These are phyloP conservation scores for Maccullochella peelii DNA, from an alignment of 2,113 vertebrate species.

Conservation along the genomic window DNA sequence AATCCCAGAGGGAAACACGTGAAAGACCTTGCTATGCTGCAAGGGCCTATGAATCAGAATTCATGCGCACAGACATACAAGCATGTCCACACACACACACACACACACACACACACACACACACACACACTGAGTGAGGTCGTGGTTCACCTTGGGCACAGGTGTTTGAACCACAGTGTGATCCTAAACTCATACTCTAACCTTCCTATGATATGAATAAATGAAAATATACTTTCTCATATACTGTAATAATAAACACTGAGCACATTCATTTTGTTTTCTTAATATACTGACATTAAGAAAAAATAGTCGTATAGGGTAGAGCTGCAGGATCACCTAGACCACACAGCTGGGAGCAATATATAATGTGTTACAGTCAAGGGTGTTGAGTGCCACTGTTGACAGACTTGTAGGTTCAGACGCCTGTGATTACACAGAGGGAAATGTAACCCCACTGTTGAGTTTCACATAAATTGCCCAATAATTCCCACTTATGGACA, in stretches of 20 bases:
- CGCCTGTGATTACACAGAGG: slow-evolving; percentile 46
- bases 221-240: background rate
- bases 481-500: slow-evolving; percentile 26
- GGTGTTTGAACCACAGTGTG: slow-evolving; percentile 43
- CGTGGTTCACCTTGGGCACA: slow-evolving; percentile 41
- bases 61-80: slow-evolving; percentile 3
- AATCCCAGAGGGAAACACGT: slow-evolving; percentile 26
- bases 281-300: slow-evolving; percentile 11
- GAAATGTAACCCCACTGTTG: slow-evolving; percentile 26
- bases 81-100: slow-evolving; percentile 16
- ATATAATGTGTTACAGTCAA: slow-evolving; percentile 57
- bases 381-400: slow-evolving; percentile 60
- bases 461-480: slow-evolving; percentile 35
- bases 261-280: slow-evolving; percentile 12
- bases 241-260: background rate
- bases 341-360: slow-evolving; percentile 69
- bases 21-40: slow-evolving; percentile 35
- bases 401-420: slow-evolving; percentile 57
- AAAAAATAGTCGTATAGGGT: slow-evolving; percentile 1
- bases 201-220: slow-evolving; percentile 26
- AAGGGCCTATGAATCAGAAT: slow-evolving; percentile 25
- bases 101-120: slow-evolving; percentile 16
- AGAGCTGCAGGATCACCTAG: background rate
- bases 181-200: slow-evolving; percentile 28
- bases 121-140: slow-evolving; percentile 16